These are phyloP conservation scores for Cossypha dichroa DNA, from an alignment of 2,797 vertebrate genomes.

Conservation along the genomic window DNA sequence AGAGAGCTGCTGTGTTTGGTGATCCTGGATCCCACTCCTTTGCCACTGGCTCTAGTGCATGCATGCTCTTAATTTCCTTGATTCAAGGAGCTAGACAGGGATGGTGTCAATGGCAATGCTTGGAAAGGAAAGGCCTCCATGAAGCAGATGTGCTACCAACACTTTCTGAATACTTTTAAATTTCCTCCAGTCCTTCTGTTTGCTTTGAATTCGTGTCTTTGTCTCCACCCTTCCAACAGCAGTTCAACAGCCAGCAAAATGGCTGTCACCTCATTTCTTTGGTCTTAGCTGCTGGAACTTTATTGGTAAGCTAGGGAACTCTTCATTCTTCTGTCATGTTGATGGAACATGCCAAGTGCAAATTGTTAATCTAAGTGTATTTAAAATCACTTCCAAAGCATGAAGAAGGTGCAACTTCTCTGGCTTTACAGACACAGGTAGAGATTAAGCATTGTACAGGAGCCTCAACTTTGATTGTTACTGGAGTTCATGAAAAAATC, in stretches of 20 bases:
- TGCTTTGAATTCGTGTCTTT: not conserved
- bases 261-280: not conserved
- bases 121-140: not conserved
- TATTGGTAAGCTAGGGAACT: not conserved
- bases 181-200: not conserved
- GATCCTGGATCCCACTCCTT: not conserved
- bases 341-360: not conserved
- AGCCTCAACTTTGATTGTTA: not conserved
- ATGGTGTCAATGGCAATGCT: not conserved
- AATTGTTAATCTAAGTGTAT: not conserved
- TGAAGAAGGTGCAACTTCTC: not conserved
- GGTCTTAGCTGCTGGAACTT: not conserved
- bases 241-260: not conserved
- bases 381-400: not conserved
- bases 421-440: not conserved
- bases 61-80: not conserved
- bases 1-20: not conserved
- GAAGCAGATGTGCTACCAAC: not conserved
- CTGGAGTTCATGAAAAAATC: not conserved
- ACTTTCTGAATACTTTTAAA: not conserved
- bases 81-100: not conserved
- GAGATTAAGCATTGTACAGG: not conserved
- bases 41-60: not conserved
- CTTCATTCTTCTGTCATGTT: not conserved
- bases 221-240: not conserved